A percentile compares a stretch with the other conserved stretches of the same genome.
These are phyloP conservation scores for Protonemura montana DNA, from an alignment of 2,888 invertebrate genomes.

Conservation along the genomic window DNA sequence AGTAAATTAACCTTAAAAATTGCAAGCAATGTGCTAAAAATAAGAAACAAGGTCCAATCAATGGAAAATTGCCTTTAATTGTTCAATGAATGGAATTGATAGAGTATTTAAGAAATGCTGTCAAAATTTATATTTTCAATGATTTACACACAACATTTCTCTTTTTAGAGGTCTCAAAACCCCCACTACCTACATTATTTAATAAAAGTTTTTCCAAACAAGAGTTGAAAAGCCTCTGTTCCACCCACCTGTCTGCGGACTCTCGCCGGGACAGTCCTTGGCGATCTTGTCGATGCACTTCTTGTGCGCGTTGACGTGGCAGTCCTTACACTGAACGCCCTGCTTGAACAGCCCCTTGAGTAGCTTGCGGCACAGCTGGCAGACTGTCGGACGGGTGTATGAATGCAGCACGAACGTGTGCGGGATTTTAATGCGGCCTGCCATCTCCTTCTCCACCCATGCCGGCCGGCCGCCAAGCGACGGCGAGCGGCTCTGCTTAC, in stretches of 20 bases:
- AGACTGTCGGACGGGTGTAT: slow-evolving; percentile 96
- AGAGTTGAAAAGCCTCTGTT: too few species aligned
- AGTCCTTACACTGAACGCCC: slow-evolving; percentile 96
- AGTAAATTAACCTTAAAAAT: too few species aligned
- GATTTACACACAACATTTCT: too few species aligned
- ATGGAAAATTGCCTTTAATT: too few species aligned
- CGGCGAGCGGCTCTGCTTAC: slow-evolving; percentile 72
- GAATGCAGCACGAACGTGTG: slow-evolving; percentile 97
- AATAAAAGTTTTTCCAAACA: too few species aligned
- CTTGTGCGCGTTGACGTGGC: slow-evolving; percentile 95
- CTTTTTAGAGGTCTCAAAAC: too few species aligned
- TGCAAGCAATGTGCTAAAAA: too few species aligned
- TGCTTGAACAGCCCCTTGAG: slow-evolving; percentile 95
- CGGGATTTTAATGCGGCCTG: slow-evolving; percentile 76
- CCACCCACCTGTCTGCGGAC: slow-evolving; percentile 62
- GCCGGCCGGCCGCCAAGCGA: slow-evolving; percentile 73
- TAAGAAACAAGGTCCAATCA: too few species aligned
- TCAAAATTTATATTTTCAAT: too few species aligned
- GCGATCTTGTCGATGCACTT: slow-evolving; percentile 91
- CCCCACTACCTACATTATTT: too few species aligned
- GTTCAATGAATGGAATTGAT: too few species aligned
- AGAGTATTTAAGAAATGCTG: too few species aligned
- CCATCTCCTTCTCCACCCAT: slow-evolving; percentile 76
- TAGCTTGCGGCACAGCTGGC: slow-evolving; percentile 94
- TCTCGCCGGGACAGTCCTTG: slow-evolving; percentile 88